Percentiles rank a stretch among this genome's conserved stretches.
Conservation (phyloP, 2,113 vertebrate species). For the Tenrec ecaudatus region DNA sequence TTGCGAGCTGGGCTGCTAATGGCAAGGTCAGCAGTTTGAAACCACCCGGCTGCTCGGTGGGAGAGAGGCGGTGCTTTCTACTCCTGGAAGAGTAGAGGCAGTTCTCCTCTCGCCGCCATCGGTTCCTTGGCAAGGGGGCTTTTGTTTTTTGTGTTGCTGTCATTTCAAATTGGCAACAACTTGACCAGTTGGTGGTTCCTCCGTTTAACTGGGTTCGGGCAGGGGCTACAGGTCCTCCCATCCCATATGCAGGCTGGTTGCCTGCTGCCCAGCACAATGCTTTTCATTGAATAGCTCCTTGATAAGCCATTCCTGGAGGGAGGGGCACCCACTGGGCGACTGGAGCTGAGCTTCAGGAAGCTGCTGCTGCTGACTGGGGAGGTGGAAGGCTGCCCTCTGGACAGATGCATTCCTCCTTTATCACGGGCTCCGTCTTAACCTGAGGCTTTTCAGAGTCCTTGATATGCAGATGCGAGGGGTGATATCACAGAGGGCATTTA, state of each 20-base stretch:
- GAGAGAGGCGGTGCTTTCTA: too few relatives aligned
- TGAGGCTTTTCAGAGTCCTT: not conserved
- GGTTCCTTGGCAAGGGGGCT: not conserved
- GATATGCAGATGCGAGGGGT: not conserved
- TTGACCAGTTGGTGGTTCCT: not conserved
- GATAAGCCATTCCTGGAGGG: not conserved
- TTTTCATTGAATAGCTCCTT: not conserved
- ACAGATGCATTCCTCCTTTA: not conserved
- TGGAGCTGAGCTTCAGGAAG: not conserved
- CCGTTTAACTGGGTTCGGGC: not conserved
- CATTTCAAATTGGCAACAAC: not conserved
- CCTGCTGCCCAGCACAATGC: not conserved
- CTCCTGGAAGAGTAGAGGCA: too few relatives aligned
- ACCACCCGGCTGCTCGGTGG: too few relatives aligned
- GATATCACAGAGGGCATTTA: not conserved
- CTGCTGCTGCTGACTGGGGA: not conserved
- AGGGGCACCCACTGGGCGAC: not conserved
- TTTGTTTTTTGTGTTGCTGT: not conserved
- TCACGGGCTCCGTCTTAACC: not conserved
- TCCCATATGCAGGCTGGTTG: not conserved
- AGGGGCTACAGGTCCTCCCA: not conserved
- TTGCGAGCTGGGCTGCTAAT: too few relatives aligned
- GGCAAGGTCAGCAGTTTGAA: too few relatives aligned
- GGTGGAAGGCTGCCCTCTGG: not conserved
- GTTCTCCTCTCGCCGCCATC: too few relatives aligned